Percentiles rank a stretch among this genome's conserved stretches.
Evolutionary conservation across 2,113 vertebrate genomes (phyloP).

Genomic region (Bambusicola thoracicus): DNA sequence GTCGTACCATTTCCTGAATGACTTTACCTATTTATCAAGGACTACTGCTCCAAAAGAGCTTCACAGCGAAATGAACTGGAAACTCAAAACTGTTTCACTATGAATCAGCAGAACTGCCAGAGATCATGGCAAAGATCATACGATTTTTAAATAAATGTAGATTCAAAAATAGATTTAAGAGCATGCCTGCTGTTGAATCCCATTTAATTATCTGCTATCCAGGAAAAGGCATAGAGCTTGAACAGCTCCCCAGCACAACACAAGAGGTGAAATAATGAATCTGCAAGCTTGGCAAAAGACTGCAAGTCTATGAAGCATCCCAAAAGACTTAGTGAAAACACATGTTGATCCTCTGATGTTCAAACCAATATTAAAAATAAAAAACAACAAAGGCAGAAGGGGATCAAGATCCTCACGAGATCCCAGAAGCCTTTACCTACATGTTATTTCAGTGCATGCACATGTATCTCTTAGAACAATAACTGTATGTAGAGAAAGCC

Average conservation of each 20-base stretch:
- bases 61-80: background rate
- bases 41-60: background rate
- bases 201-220: background rate
- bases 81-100: background rate
- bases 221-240: background rate
- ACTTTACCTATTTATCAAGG: background rate
- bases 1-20: background rate
- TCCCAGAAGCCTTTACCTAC: background rate
- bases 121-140: background rate
- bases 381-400: background rate
- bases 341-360: constrained; percentile 24
- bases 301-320: background rate
- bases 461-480: background rate
- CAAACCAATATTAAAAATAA: background rate
- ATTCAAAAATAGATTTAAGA: background rate
- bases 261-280: constrained; percentile 9
- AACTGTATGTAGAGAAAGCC: background rate
- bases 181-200: background rate
- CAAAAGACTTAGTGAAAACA: background rate
- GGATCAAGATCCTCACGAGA: background rate
- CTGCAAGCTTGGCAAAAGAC: background rate
- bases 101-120: constrained; percentile 16
- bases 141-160: background rate
- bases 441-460: background rate
- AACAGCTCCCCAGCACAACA: background rate